Evolutionary conservation across 2,888 invertebrate genomes (phyloP), one percentile per base, ranked within the genome.

Genomic region (Brenthis daphne): DNA sequence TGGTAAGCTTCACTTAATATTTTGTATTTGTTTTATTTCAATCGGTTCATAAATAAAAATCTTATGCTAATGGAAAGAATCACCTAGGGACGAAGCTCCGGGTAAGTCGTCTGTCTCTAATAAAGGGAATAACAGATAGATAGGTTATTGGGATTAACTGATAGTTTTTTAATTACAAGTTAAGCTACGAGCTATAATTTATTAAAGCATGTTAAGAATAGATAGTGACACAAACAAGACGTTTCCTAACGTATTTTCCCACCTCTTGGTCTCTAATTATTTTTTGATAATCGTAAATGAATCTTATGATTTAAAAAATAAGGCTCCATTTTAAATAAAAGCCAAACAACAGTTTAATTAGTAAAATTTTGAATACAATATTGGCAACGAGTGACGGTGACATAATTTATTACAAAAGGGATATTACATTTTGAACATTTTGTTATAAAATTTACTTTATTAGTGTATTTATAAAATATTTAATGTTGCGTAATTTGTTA

Each of bases 361-460:
- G 51, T 71, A 68, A 73, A 43, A 70, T 65, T 74, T 67, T 65
- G 67, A 73, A 65, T 69, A 68, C 68, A 70, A 69, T 72, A 69
- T 69, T 73, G 73, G 67, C 73, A 72, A 69, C 58, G 58, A 58
- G 53, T 66, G 66, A 54, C 51, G 57, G 66, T 66, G 47, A 66
- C 66, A 54, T 66, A 60, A 60, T 66, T 58, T 66, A 66, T 66
- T 66, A 66, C 58, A 54, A 61, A 66, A 43, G 58, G 58, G 66
- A 54, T 66, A 53, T 66, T 66, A 58, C 58, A 66, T 66, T 66
- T 54, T 57, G 47, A 60, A 66, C 50, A 58, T 58, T 66, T 58
- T 53, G 53, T 48, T 58, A 58, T 24, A 53, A 63, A 63, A 63
- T 63, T 63, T 53, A 53, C 37, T 63, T 63, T 53, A 53, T 63